Conservation (phyloP, 2,797 vertebrate genomes). For the Hippocampus kuda region DNA sequence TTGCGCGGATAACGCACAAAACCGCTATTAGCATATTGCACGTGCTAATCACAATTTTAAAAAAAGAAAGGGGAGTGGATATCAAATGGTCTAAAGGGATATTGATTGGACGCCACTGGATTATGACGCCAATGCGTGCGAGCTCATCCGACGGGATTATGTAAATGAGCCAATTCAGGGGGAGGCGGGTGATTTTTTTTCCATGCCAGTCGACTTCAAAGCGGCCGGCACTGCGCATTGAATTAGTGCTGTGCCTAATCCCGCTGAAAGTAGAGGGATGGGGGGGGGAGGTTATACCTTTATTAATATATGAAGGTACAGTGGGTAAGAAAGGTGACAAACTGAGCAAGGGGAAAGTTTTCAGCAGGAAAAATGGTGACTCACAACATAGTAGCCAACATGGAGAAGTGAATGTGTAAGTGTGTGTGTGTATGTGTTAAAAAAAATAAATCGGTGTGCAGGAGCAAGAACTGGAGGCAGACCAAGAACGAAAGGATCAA, state of each 20-base stretch:
- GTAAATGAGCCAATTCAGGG: slow-evolving; percentile 56
- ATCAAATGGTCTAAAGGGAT: neutral
- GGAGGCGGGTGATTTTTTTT: slow-evolving; percentile 18
- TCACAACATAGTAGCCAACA: neutral
- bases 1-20: neutral
- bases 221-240: slow-evolving; percentile 59
- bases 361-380: neutral
- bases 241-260: slow-evolving; percentile 70
- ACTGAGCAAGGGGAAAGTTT: neutral
- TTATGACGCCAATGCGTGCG: slow-evolving; percentile 37
- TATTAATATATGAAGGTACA: neutral
- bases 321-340: neutral
- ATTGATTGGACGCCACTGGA: slow-evolving; percentile 30
- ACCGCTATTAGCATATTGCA: neutral
- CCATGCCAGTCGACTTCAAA: slow-evolving; percentile 68
- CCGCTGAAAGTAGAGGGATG: slow-evolving; percentile 51
- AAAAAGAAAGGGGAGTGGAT: slow-evolving; percentile 7
- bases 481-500: neutral
- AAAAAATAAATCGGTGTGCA: neutral
- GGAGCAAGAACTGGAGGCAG: neutral
- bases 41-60: slow-evolving; percentile 11
- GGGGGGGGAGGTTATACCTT: neutral
- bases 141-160: slow-evolving; percentile 66
- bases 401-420: too few species aligned
- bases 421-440: too few species aligned